Evolutionary conservation across 2,113 vertebrate genomes (phyloP), one percentile per base, ranked within the genome.

Genomic region (Bettongia penicillata): DNA sequence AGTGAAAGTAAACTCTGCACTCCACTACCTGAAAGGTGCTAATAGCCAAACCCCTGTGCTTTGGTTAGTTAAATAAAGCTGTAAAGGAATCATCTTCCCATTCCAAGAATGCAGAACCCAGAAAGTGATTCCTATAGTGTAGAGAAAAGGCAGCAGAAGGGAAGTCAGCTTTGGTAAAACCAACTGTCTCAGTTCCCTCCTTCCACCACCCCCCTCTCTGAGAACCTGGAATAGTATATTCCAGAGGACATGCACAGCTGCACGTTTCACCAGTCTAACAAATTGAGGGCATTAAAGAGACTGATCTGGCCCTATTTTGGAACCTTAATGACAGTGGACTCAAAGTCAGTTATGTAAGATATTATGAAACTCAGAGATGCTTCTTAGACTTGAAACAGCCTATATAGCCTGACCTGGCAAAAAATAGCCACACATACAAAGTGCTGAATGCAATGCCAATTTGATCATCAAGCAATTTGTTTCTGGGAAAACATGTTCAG

Each of bases 321-420:
- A 51, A 43, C 31, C 31, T 89, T 50, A 90, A 68, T 57, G 24
- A 53, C n/a, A 37, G 23, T 3, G 0, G 55, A 91, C 53, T 53
- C 55, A 93, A 94, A 94, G 91, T 55, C 93, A 84, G 37, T 96
- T 96, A 91, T 14, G 51, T 93, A 94, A 96, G 91, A 37, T 24
- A 25, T 43, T n/a, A 55, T 0, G 25, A 93, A 12, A 92, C 50
- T 49, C 26, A 50, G 37, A 51, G 23, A 57, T n/a, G 19, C 4
- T 16, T 68, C 43, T 37, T 61, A 51, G 43, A 51, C 50, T 25
- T 43, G 37, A 14, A 91, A 51, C 8, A 23, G n/a, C 3, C 48
- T 61, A 22, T 57, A 93, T 19, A 10, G 26, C 47, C 19, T 92
- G 57, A 55, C 53, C 91, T 3, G 28, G 57, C 31, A 68, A 68